Conservation (phyloP, 35 echinoderm and acorn worm genomes). For the Acanthaster planci region DNA sequence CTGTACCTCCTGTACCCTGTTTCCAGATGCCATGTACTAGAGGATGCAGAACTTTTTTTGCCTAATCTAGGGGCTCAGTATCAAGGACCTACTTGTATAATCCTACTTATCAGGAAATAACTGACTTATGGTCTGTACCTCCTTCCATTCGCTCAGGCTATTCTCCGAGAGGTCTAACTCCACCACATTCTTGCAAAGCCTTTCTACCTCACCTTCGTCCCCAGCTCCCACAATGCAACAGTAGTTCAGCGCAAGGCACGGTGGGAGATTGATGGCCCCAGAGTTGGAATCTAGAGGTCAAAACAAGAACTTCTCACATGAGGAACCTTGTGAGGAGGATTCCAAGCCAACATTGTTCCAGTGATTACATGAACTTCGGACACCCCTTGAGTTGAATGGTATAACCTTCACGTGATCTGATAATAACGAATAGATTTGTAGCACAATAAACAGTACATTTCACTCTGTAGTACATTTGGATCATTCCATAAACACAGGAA, state of each 20-base stretch:
- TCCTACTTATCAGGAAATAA: not conserved
- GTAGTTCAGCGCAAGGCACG: slow-evolving; percentile 56
- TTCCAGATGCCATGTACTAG: not conserved
- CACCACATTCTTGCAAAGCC: slow-evolving; percentile 44
- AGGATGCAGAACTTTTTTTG: not conserved
- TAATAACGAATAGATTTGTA: too few relatives aligned
- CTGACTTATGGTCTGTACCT: slow-evolving; percentile 16
- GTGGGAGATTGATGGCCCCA: slow-evolving; percentile 39
- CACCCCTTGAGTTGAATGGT: too few relatives aligned
- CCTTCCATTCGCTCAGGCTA: slow-evolving; percentile 43
- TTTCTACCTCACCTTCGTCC: slow-evolving; percentile 37
- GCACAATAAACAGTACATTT: too few relatives aligned
- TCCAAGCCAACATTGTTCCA: too few relatives aligned
- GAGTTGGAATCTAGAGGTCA: not conserved
- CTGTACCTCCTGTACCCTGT: too few relatives aligned
- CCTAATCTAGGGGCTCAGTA: not conserved
- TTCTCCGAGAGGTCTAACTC: slow-evolving; percentile 70
- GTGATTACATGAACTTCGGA: too few relatives aligned
- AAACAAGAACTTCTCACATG: too few relatives aligned
- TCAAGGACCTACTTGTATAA: not conserved
- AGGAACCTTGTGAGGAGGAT: too few relatives aligned
- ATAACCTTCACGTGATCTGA: too few relatives aligned
- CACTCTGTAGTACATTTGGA: too few relatives aligned
- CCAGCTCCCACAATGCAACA: slow-evolving; percentile 55
- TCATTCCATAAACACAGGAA: too few relatives aligned